These are phyloP conservation scores for Clarias pachynema DNA, from an alignment of 2,797 vertebrate species.

Conservation along the genomic window DNA sequence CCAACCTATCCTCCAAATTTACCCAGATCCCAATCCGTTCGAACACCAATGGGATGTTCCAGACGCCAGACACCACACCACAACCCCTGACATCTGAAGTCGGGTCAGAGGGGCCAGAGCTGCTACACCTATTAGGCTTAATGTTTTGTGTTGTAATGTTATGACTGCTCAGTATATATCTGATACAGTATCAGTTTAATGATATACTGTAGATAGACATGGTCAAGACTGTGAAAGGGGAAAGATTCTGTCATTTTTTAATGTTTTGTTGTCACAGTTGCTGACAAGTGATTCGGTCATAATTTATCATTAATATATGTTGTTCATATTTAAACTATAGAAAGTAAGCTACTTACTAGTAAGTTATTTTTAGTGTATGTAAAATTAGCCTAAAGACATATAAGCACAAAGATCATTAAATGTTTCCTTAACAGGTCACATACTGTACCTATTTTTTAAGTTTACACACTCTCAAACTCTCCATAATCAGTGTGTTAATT, in stretches of 20 bases:
- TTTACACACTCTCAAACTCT: too few species aligned
- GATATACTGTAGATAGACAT: background rate
- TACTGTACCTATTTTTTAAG: too few species aligned
- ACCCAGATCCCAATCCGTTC: too few species aligned
- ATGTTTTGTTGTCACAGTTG: background rate
- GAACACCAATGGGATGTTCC: too few species aligned
- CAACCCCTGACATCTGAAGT: too few species aligned
- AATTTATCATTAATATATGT: background rate
- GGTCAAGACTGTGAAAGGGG: background rate
- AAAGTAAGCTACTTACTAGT: background rate
- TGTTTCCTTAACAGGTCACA: background rate
- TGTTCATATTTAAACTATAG: background rate
- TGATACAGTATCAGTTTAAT: background rate
- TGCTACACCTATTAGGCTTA: too few species aligned
- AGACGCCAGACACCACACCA: too few species aligned
- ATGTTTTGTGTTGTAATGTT: too few species aligned
- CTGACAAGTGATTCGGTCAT: background rate
- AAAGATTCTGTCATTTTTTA: background rate
- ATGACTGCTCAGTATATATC: background rate
- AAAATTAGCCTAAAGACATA: background rate
- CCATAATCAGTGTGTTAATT: too few species aligned
- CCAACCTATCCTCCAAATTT: too few species aligned
- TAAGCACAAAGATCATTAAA: background rate
- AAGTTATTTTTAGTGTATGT: background rate
- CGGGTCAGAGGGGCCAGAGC: too few species aligned